These are phyloP conservation scores for Andrena dorsata DNA, from an alignment of 2,888 invertebrate genomes.

Conservation along the genomic window DNA sequence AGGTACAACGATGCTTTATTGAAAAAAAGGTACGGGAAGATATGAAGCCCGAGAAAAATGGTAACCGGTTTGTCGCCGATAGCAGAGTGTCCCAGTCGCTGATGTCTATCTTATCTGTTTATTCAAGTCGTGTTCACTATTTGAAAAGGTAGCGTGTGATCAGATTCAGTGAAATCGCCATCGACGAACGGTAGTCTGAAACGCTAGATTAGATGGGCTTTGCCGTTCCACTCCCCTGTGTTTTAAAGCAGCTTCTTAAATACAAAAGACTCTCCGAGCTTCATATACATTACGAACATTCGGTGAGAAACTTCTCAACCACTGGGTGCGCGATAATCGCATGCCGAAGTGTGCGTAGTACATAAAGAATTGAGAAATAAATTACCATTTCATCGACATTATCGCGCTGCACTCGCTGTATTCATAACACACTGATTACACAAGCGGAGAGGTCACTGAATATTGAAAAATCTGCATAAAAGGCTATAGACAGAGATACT, in stretches of 20 bases:
- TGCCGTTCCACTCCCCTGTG: background rate
- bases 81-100: conserved; percentile 32
- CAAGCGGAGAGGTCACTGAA: too few relatives aligned
- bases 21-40: conserved; percentile 52
- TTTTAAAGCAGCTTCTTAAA: background rate
- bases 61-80: conserved; percentile 60
- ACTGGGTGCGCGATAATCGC: background rate
- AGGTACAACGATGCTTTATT: conserved; percentile 50
- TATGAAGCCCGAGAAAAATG: conserved; percentile 45
- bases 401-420: too few relatives aligned
- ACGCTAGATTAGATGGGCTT: background rate
- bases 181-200: conserved; percentile 17
- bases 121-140: conserved; percentile 53
- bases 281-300: background rate
- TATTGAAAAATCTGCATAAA: too few relatives aligned
- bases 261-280: background rate
- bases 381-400: too few relatives aligned
- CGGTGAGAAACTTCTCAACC: background rate
- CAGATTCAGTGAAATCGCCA: conserved; percentile 42
- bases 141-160: conserved; percentile 58
- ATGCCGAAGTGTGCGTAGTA: too few relatives aligned
- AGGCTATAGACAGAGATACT: too few relatives aligned
- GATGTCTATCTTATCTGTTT: conserved; percentile 63
- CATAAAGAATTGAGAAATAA: too few relatives aligned
- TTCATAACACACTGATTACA: too few relatives aligned